A percentile compares a stretch with the other conserved stretches of the same genome.
These are phyloP conservation scores for Ceratina calcarata DNA, from an alignment of 1,140 invertebrate genomes.

Conservation along the genomic window DNA sequence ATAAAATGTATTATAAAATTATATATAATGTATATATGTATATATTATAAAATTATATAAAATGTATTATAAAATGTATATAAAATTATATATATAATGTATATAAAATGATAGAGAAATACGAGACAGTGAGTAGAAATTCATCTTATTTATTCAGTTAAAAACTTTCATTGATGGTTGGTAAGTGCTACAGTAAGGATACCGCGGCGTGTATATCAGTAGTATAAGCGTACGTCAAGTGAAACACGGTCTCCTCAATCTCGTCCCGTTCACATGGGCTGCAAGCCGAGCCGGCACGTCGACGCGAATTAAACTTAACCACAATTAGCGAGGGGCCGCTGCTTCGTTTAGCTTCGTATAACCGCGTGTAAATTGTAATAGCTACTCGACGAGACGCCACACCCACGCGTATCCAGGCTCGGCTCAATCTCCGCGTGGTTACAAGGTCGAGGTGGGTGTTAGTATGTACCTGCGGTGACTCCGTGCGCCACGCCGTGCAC, in stretches of 20 bases:
- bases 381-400: constrained; percentile 36
- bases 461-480: background rate
- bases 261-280: background rate
- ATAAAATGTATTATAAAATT: too few species aligned
- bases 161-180: too few species aligned
- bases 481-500: background rate
- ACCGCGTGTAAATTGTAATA: constrained; percentile 69
- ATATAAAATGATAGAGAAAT: too few species aligned
- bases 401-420: constrained; percentile 4
- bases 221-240: constrained; percentile 48
- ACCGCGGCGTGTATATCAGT: background rate
- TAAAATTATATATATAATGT: too few species aligned
- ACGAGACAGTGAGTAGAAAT: too few species aligned
- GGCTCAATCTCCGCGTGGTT: background rate
- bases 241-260: constrained; percentile 14
- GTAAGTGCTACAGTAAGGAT: too few species aligned
- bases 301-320: constrained; percentile 71
- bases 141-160: too few species aligned
- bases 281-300: constrained; percentile 38
- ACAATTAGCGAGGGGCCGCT: constrained; percentile 65
- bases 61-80: too few species aligned
- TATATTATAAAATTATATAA: too few species aligned
- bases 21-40: too few species aligned
- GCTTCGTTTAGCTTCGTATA: constrained; percentile 62
- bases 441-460: background rate